These are phyloP conservation scores for Ceratotherium simum DNA, from an alignment of 2,113 vertebrate genomes.

Conservation along the genomic window DNA sequence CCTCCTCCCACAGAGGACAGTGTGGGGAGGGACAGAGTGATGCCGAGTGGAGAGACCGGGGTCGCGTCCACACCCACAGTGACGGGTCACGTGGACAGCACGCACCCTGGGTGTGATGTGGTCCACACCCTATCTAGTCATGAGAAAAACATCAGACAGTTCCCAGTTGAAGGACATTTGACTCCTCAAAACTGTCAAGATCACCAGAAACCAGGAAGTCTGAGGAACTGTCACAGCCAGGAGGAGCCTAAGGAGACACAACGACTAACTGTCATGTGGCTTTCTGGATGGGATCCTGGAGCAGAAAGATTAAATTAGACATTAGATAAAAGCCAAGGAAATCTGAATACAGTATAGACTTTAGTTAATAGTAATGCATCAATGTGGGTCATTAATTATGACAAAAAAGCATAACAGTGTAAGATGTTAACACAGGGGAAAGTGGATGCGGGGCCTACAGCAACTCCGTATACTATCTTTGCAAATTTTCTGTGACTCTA, in stretches of 20 bases:
- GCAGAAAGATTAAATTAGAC: background rate
- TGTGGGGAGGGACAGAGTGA: too few relatives aligned
- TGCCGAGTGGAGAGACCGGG: background rate
- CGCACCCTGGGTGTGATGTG: too few relatives aligned
- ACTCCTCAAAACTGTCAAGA: background rate
- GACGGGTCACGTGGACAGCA: background rate
- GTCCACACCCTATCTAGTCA: too few relatives aligned
- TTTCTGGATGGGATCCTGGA: background rate
- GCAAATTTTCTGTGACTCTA: accelerated
- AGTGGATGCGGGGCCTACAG: accelerated
- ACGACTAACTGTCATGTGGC: accelerated
- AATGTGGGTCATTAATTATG: accelerated
- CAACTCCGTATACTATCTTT: background rate
- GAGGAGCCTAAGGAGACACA: background rate
- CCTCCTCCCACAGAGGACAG: background rate
- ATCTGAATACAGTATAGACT: background rate
- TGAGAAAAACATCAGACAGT: background rate
- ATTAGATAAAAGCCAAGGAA: background rate
- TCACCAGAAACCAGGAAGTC: background rate
- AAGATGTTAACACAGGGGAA: background rate
- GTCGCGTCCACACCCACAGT: background rate
- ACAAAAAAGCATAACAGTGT: accelerated
- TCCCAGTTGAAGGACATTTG: accelerated
- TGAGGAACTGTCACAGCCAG: accelerated
- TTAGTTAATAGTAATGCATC: accelerated